Base-by-base conservation (phyloP, 2,888 invertebrate species). In the Nomada lathburiana region DNA sequence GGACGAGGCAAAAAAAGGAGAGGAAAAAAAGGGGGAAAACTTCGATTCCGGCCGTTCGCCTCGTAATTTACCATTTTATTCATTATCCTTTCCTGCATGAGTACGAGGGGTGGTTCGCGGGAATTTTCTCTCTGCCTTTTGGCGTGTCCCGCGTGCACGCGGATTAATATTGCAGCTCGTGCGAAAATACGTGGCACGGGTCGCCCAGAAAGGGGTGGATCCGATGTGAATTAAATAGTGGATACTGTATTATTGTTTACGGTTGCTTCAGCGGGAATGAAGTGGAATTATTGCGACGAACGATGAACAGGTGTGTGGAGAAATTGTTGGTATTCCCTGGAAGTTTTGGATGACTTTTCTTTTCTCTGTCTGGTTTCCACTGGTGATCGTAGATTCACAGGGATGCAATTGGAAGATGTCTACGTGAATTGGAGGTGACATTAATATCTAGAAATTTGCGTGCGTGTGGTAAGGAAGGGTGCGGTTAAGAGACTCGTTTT, bases 11-110 rank as follows among this genome's bases (percentile, higher is more conserved):
- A 20, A 44, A 44, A 16, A 63, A 47, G 44, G n/a, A 11, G 2
- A n/a, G 60, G 71, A 44, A 64, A 20, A 29, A 53, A 74, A 63
- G 44, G 50, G 55, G 60, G 52, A 57, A 57, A 63, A 63, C 42
- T 0, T 55, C 71, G 55, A 50, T 26, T 20, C 13, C 42, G 7
- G 7, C 2, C 44, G 5, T 69, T 11, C 68, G 57, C 78, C 75
- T 84, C 81, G 84, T 89, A 85, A 89, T 89, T 89, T 82, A 86
- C 82, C 86, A 88, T 90, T 89, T 88, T 88, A 88, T 88, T 88
- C 88, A 83, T 86, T 88, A 86, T 85, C 85, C 80, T 85, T 83
- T 76, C 80, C 65, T 42, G 59, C 74, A 23, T 55, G 47, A 36
- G n/a, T 71, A 26, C 23, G 2, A 50, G 52, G 68, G 55, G 55